Percentiles rank a stretch among this genome's conserved stretches.
Conservation (phyloP, 2,888 invertebrate species). For the Hyppa rectilinea region DNA sequence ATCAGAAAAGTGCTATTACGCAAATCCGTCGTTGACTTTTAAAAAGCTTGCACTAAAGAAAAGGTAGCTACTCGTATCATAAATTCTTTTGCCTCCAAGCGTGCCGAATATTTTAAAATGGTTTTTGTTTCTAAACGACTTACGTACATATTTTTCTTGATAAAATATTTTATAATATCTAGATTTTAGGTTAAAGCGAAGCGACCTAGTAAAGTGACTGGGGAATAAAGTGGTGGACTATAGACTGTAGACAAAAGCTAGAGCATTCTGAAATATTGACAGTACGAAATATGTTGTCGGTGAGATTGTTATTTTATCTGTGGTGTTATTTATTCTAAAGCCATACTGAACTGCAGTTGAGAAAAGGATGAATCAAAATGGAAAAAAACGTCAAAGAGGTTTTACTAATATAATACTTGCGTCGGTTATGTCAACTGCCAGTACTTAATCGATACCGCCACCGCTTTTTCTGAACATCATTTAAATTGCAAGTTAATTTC, state of each 20-base stretch:
- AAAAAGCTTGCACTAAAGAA: conserved; percentile 29
- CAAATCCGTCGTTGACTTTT: conserved; percentile 36
- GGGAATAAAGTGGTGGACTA: conserved; percentile 33
- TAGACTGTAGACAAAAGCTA: conserved; percentile 17
- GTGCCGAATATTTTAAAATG: conserved; percentile 40
- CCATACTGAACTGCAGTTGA: neutral
- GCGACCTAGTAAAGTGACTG: conserved; percentile 37
- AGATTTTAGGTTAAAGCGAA: conserved; percentile 38
- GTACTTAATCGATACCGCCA: neutral
- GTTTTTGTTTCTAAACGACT: conserved; percentile 44
- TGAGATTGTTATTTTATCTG: conserved; percentile 19
- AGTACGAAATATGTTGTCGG: conserved; percentile 11
- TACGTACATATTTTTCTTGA: conserved; percentile 35
- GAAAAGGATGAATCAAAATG: neutral
- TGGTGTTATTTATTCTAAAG: neutral
- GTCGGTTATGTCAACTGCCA: neutral
- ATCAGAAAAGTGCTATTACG: conserved; percentile 41
- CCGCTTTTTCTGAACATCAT: neutral
- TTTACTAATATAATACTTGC: neutral
- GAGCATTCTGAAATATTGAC: conserved; percentile 9
- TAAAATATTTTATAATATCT: conserved; percentile 55
- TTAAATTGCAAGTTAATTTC: neutral
- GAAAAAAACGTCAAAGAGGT: neutral
- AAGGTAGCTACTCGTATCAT: conserved; percentile 20
- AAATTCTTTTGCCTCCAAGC: conserved; percentile 36